Base-by-base conservation (phyloP, 2,797 vertebrate genomes). In the Pygocentrus nattereri region DNA sequence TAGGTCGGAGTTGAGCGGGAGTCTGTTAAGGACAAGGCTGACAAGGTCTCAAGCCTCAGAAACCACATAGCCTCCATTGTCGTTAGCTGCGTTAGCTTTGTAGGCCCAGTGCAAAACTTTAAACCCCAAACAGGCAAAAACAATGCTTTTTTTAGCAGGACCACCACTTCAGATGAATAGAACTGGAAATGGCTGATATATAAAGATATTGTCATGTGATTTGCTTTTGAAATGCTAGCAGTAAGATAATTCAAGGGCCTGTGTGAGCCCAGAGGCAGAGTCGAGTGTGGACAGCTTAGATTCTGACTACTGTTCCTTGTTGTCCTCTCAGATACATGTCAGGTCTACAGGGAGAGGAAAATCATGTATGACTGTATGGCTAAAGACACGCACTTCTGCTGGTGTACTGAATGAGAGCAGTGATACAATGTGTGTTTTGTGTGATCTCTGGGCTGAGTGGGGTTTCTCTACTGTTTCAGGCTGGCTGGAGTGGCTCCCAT, bases 401-500 rank as follows among this genome's bases (percentile, higher is more conserved):
- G 8, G 6, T 30, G 59, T 30, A 13, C 25, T 30, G 59, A 61
- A 23, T 30, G 59, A 16, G 12, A 30, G 59, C 59, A 27, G 25
- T 16, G 59, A 6, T 54, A 15, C 19, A 5, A 6, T 56, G 23
- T 62, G 59, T 62, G 15, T 62, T 30, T 19, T 74, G 44, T 19
- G 6, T 34, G 44, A 44, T 23, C 19, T 38, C 54, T 68, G 49
- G 1, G 0, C 56, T 25, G 38, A n/a, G 27, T 77, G 58, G 18
- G 18, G 23, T 30, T 82, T 7, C 4, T 64, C 23, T 23, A 41
- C 54, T 76, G 79, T 68, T 44, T 61, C 31, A 13, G 74, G 27
- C 59, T 30, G 59, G 59, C 59, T 65, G 49, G 58, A 77, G 49
- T 56, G 67, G 44, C 58, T 65, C 56, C 47, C 68, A 65, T 77